Evolutionary conservation across 2,113 vertebrate genomes (phyloP), one percentile per base, ranked within the genome.

Genomic region (Alosa alosa): DNA sequence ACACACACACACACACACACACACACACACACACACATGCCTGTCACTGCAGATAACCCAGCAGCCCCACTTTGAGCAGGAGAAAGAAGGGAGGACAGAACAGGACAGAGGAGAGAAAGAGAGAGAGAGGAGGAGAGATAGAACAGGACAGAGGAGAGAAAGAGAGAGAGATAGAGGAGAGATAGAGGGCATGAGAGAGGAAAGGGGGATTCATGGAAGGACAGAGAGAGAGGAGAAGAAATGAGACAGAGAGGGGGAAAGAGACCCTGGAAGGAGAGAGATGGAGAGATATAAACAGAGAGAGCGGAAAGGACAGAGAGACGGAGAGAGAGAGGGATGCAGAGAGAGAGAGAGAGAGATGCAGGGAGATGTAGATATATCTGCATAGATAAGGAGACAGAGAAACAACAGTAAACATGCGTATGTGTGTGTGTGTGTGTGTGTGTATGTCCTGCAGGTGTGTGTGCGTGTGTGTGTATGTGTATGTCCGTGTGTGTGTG

Each of bases 21-120:
- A 84, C 49, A 81, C 82, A 91, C 81, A 82, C n/a, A 60, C 22
- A 81, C 47, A 81, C 52, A 9, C 18, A 39, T 8, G 72, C 64
- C 84, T 25, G 44, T 13, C 45, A 72, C n/a, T 72, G 64, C 64
- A 72, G 64, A 72, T 72, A 36, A 4, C 11, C 64, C 2, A 36
- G 64, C n/a, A 31, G 60, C 13, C 17, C 15, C 4, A 55, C 15
- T 18, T 17, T 41, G 83, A 75, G 78, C 25, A 82, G 84, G 15
- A 60, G 55, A 60, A 84, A 57, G 50, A 83, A 9, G 22, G 22
- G 22, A 60, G 4, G 17, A 57, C 15, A 57, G 52, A 57, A 11
- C 15, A 57, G 52, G 52, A 20, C 13, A 20, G 52, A 20, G 52
- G 86, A 82, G 46, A 64, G n/a, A 60, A 17, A 82, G 15, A 45